Evolutionary conservation across 2,888 invertebrate species (phyloP).

Genomic region (Xanthostigma xanthostigma): DNA sequence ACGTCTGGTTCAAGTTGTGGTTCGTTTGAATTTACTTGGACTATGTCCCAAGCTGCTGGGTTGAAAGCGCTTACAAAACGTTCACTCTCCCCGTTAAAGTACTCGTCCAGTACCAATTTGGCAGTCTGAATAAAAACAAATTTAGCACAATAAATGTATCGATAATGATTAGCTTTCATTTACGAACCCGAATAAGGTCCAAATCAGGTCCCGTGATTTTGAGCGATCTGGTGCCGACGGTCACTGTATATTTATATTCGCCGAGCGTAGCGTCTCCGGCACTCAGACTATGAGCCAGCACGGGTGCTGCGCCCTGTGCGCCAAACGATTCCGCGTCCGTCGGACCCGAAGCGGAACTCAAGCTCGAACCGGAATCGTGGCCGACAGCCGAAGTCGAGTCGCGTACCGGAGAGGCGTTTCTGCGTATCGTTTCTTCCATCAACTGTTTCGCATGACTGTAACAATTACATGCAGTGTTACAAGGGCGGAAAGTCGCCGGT

Average conservation of each 20-base stretch:
- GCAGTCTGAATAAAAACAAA: constrained; percentile 46
- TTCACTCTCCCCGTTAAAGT: constrained; percentile 39
- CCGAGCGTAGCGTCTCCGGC: constrained; percentile 72
- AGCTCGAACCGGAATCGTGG: constrained; percentile 50
- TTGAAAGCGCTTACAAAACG: constrained; percentile 3
- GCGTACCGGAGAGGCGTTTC: constrained; percentile 85
- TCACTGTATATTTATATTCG: constrained; percentile 81
- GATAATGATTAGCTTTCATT: neutral
- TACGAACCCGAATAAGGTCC: constrained; percentile 65
- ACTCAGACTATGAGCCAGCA: constrained; percentile 62
- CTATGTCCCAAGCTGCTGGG: neutral
- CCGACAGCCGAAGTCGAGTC: constrained; percentile 40
- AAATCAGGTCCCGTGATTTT: constrained; percentile 75
- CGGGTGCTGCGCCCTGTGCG: constrained; percentile 26
- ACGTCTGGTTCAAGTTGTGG: neutral
- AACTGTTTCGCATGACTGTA: constrained; percentile 77
- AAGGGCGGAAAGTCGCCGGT: too few species aligned
- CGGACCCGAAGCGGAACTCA: constrained; percentile 63
- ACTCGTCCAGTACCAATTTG: constrained; percentile 76
- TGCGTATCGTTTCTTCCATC: constrained; percentile 88
- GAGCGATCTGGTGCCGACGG: constrained; percentile 65
- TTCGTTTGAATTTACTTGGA: neutral
- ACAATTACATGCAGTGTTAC: constrained; percentile 8
- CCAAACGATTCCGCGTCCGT: constrained; percentile 40
- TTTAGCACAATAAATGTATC: constrained; percentile 3